phyloP scores from a whole-genome alignment of 1,140 invertebrate genomes.

The Tetramorium alpestre region DNA sequence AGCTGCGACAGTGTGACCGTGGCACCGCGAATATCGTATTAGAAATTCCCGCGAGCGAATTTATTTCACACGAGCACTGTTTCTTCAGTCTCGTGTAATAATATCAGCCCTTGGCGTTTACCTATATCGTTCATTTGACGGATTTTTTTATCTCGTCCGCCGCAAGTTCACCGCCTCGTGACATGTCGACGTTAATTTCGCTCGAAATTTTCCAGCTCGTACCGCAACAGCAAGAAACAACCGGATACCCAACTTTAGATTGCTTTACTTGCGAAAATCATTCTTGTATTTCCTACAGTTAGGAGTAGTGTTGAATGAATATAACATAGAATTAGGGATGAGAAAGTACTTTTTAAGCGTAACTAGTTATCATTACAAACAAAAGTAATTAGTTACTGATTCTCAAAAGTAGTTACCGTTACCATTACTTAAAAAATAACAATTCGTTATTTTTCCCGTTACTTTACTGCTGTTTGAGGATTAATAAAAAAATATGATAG shows the following conservation, averaged over 20 bases:
- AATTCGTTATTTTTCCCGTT: too few species aligned
- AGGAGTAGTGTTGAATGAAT: not conserved
- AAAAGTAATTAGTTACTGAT: too few species aligned
- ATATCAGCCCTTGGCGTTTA: slow-evolving; percentile 16
- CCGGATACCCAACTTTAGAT: not conserved
- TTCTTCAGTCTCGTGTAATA: slow-evolving; percentile 6
- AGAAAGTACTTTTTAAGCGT: too few species aligned
- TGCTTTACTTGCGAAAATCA: not conserved
- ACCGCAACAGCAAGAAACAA: not conserved
- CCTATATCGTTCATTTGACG: slow-evolving; percentile 46
- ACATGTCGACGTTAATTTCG: not conserved
- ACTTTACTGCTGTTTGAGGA: not conserved
- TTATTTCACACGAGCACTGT: slow-evolving; percentile 61
- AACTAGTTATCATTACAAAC: too few species aligned
- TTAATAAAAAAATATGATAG: not conserved
- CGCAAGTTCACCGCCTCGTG: not conserved
- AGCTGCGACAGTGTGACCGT: slow-evolving; percentile 47
- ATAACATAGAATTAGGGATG: not conserved
- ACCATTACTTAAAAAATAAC: too few species aligned
- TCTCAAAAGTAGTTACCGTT: too few species aligned
- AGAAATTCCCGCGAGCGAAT: slow-evolving; percentile 58
- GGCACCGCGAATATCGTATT: slow-evolving; percentile 49
- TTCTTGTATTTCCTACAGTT: not conserved
- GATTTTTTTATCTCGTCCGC: slow-evolving; percentile 59
- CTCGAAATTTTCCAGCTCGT: not conserved